Conservation (phyloP, 2,113 vertebrate species). For the Todiramphus saurophagus region DNA sequence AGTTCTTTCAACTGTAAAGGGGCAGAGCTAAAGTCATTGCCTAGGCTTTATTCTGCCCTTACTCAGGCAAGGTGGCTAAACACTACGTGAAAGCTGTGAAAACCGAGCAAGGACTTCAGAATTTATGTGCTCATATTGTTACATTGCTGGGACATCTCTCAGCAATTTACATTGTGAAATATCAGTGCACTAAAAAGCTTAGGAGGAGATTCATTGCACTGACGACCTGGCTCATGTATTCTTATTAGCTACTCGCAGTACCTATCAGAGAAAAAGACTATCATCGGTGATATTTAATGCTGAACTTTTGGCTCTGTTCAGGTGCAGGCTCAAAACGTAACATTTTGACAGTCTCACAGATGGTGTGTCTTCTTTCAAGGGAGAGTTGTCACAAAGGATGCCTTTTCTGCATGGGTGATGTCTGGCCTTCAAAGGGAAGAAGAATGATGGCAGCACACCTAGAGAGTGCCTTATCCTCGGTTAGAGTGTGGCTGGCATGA, state of each 20-base stretch:
- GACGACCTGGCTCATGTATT: neutral
- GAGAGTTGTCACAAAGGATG: fast-evolving
- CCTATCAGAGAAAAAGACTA: neutral
- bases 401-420: neutral
- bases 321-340: neutral
- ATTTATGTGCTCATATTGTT: neutral
- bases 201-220: neutral
- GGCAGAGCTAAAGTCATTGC: neutral
- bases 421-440: neutral
- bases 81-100: neutral
- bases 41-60: neutral
- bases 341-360: neutral
- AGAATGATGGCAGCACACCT: neutral
- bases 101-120: neutral
- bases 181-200: neutral
- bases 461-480: fast-evolving
- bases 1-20: neutral
- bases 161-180: neutral
- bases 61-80: neutral
- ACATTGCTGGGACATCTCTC: neutral
- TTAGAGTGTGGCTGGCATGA: neutral
- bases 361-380: neutral
- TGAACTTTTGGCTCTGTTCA: neutral
- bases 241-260: neutral
- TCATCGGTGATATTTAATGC: neutral